Evolutionary conservation across 2,797 vertebrate species (phyloP), one percentile per base, ranked within the genome.

Genomic region (Mycteria americana): DNA sequence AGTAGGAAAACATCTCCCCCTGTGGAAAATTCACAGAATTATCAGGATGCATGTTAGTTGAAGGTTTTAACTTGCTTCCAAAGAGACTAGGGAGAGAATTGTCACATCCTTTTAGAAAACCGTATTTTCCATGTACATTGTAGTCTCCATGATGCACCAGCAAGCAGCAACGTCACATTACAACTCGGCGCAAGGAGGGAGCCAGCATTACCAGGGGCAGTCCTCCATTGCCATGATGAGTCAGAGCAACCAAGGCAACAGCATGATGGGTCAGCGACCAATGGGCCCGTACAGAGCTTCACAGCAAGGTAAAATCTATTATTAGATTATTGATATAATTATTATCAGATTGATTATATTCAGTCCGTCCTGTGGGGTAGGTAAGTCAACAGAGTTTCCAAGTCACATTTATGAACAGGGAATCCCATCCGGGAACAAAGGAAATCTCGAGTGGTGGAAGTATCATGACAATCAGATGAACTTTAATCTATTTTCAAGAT

Each of bases 81-180:
- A 91, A 90, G 51, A 64, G 37, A 16, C 21, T 51, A 39, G 68
- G 87, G 64, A 73, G 57, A 75, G 28, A 89, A 72, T 7, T 70
- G 27, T 37, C 90, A 48, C 4, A 10, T 84, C 51, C 75, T 27
- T 83, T 41, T n/a, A 94, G 73, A 82, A 95, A 95, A 76, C 87
- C 70, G 2, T 73, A 5, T 95, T 94, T 84, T 95, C 65, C 81
- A 6, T 88, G 33, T 96, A 28, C 77, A 10, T 73, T 95, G 39
- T 73, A 99, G 99, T 99, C 81, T 98, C 99, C 97, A 98, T 99
- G 99, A 99, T 99, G 98, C 99, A 99, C 96, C 99, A 99, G 97
- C 99, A 99, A 98, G 98, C 99, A 22, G 98, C 98, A 83, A 98
- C 98, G 4, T 98, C 99, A 8, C 99, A 99, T 97, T 99, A 99